These are phyloP conservation scores for Gorsachius goisagi DNA, from an alignment of 2,113 vertebrate genomes.

Conservation along the genomic window DNA sequence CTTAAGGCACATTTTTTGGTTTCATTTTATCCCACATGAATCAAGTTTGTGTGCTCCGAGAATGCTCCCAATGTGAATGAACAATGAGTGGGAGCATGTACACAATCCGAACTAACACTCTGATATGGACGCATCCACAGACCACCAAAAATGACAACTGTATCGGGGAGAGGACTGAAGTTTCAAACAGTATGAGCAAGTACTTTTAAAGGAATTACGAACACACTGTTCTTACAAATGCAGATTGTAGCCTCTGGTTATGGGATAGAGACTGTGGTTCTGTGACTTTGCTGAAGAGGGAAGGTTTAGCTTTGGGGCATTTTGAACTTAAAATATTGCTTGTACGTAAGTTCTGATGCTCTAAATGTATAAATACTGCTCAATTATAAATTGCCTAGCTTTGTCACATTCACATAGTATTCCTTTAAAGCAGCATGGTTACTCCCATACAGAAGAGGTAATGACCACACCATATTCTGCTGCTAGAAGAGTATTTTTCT, in stretches of 20 bases:
- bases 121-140: accelerated
- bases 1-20: not conserved
- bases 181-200: not conserved
- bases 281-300: not conserved
- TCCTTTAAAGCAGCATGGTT: not conserved
- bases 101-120: not conserved
- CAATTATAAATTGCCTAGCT: not conserved
- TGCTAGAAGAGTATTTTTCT: not conserved
- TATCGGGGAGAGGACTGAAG: not conserved
- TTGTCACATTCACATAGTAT: not conserved
- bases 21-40: not conserved
- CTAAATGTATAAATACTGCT: not conserved
- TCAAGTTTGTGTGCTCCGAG: not conserved
- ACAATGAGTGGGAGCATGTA: not conserved
- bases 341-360: not conserved
- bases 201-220: not conserved
- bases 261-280: not conserved
- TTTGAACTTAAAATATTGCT: not conserved
- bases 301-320: not conserved
- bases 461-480: not conserved
- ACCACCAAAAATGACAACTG: not conserved
- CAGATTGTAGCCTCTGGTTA: not conserved
- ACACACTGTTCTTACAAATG: not conserved
- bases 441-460: not conserved
- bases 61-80: not conserved